phyloP scores from a whole-genome alignment of 2,113 vertebrate species.

The Pogona vitticeps region DNA sequence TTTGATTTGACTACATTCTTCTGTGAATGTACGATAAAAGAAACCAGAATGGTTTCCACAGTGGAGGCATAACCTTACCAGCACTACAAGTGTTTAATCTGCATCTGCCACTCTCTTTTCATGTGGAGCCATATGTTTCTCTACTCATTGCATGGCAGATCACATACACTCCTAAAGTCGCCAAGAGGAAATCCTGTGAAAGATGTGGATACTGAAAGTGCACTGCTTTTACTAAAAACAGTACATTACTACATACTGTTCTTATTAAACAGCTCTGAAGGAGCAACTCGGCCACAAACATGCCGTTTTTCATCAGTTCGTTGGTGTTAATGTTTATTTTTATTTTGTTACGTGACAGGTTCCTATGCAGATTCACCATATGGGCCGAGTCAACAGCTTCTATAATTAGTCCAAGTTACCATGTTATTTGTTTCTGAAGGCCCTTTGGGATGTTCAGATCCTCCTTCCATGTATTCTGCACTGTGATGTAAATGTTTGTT shows the following conservation, averaged over 20 bases:
- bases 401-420: too few relatives aligned
- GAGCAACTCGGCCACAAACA: background rate
- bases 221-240: too few relatives aligned
- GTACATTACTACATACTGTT: too few relatives aligned
- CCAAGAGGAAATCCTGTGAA: background rate
- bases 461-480: background rate
- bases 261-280: background rate
- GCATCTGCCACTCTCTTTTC: background rate
- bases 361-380: background rate
- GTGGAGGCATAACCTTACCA: background rate
- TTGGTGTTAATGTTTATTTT: too few relatives aligned
- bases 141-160: background rate
- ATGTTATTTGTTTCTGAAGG: background rate
- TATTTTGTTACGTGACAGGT: too few relatives aligned
- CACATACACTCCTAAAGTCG: background rate
- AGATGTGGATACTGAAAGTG: background rate
- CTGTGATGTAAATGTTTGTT: slow-evolving; percentile 3
- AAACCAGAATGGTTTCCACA: too few relatives aligned
- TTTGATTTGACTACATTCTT: background rate
- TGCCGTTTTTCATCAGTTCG: too few relatives aligned
- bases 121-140: background rate
- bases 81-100: background rate
- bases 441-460: too few relatives aligned
- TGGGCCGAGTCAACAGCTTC: background rate
- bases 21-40: background rate